Conservation (phyloP, 2,888 invertebrate species). For the Corythucha ciliata region DNA sequence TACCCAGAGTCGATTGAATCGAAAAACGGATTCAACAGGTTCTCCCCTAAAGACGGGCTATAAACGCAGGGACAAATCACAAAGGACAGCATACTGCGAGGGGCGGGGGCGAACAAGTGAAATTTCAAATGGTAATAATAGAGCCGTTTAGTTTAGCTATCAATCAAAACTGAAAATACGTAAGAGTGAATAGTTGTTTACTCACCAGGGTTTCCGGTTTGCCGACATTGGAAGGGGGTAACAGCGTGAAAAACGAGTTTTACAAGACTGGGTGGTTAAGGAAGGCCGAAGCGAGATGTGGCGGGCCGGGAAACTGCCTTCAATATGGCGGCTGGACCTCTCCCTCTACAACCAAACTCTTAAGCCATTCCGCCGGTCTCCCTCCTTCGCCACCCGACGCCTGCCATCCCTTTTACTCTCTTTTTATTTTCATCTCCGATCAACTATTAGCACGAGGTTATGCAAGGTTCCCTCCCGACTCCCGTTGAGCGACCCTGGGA, state of each 20-base stretch:
- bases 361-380: too few species aligned
- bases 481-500: too few species aligned
- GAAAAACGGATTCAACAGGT: too few species aligned
- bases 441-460: too few species aligned
- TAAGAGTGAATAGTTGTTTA: slow-evolving; percentile 17
- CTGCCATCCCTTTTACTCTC: too few species aligned
- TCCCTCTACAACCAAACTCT: too few species aligned
- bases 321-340: too few species aligned
- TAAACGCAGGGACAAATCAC: not conserved
- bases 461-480: too few species aligned
- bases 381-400: too few species aligned
- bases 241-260: slow-evolving; percentile 20
- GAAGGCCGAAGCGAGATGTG: not conserved
- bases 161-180: slow-evolving; percentile 20
- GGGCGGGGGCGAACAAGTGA: slow-evolving; percentile 5
- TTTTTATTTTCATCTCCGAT: too few species aligned
- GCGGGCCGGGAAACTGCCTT: not conserved
- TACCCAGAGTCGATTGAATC: too few species aligned
- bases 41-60: not conserved
- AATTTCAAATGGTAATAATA: slow-evolving; percentile 12
- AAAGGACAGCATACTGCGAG: not conserved
- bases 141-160: slow-evolving; percentile 8
- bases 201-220: slow-evolving; percentile 27
- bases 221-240: slow-evolving; percentile 23
- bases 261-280: slow-evolving; percentile 19